Percentiles rank a stretch among this genome's conserved stretches.
Conservation (phyloP, 2,888 invertebrate species). For the Balanococcus diminutus region DNA sequence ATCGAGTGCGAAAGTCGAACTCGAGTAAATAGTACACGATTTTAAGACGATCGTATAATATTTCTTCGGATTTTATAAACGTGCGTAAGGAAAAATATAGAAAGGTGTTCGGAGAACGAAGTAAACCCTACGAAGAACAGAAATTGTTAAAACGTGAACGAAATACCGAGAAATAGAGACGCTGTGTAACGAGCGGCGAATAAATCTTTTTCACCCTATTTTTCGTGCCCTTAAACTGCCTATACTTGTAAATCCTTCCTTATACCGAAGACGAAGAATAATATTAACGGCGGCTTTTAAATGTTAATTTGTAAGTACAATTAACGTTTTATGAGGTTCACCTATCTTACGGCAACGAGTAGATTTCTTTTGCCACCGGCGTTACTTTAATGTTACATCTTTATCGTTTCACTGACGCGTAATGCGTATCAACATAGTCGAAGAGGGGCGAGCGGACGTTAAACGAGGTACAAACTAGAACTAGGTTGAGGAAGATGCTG, state of each 20-base stretch:
- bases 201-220: slow-evolving; percentile 33
- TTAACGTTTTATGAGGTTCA: slow-evolving; percentile 23
- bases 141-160: slow-evolving; percentile 31
- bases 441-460: neutral
- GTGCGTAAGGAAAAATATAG: neutral
- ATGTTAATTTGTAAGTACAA: slow-evolving; percentile 40
- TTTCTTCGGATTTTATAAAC: neutral
- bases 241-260: neutral
- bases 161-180: slow-evolving; percentile 5
- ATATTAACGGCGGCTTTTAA: slow-evolving; percentile 23
- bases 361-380: slow-evolving; percentile 28
- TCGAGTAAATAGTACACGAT: neutral
- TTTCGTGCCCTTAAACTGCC: slow-evolving; percentile 10
- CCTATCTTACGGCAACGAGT: neutral
- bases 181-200: neutral
- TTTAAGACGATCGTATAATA: neutral
- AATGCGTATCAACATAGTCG: neutral
- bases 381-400: slow-evolving; percentile 39
- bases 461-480: neutral
- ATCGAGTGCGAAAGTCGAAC: neutral
- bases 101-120: neutral
- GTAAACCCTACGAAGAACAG: neutral
- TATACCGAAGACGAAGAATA: slow-evolving; percentile 9
- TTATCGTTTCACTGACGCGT: slow-evolving; percentile 17
- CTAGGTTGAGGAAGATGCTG: neutral